Percentiles rank a stretch among this genome's conserved stretches.
Evolutionary conservation across 2,888 invertebrate species (phyloP).

Genomic region (Subacronicta megacephala): DNA sequence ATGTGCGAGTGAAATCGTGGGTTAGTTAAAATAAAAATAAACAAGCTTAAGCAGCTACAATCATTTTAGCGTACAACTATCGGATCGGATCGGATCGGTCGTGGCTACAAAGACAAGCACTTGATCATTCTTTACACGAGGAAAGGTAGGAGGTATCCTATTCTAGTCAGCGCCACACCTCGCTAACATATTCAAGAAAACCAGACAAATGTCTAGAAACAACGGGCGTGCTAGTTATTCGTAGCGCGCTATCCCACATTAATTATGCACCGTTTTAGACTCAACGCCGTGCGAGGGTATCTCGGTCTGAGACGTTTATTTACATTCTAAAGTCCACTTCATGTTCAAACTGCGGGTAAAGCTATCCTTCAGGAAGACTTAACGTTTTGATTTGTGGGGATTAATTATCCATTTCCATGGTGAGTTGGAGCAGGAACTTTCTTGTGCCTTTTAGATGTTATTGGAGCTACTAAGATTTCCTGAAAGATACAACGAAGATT

Average conservation of each 20-base stretch:
- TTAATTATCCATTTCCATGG: conserved; percentile 31
- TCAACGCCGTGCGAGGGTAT: conserved; percentile 16
- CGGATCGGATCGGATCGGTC: too few relatives aligned
- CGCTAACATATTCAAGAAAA: conserved; percentile 49
- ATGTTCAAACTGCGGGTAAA: conserved; percentile 2
- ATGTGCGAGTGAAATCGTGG: too few relatives aligned
- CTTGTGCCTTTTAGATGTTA: too few relatives aligned
- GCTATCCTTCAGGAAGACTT: conserved; percentile 14
- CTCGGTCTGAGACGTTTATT: conserved; percentile 31
- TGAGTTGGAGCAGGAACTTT: too few relatives aligned
- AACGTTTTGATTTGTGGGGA: conserved; percentile 27
- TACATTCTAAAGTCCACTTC: conserved; percentile 44
- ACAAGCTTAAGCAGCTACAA: background rate
- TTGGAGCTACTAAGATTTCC: too few relatives aligned
- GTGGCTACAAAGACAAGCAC: background rate
- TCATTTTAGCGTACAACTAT: background rate
- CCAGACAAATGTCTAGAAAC: conserved; percentile 50
- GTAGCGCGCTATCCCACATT: conserved; percentile 40
- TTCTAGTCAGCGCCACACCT: conserved; percentile 25
- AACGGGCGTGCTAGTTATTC: conserved; percentile 45
- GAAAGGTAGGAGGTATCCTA: conserved; percentile 2
- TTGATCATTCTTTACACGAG: conserved; percentile 11
- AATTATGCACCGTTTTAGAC: conserved; percentile 53
- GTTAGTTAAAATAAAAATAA: too few relatives aligned
- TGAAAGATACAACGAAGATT: too few relatives aligned